A percentile compares a stretch with the other conserved stretches of the same genome.
phyloP scores from a whole-genome alignment of 2,113 vertebrate species.

The Rallus limicola region DNA sequence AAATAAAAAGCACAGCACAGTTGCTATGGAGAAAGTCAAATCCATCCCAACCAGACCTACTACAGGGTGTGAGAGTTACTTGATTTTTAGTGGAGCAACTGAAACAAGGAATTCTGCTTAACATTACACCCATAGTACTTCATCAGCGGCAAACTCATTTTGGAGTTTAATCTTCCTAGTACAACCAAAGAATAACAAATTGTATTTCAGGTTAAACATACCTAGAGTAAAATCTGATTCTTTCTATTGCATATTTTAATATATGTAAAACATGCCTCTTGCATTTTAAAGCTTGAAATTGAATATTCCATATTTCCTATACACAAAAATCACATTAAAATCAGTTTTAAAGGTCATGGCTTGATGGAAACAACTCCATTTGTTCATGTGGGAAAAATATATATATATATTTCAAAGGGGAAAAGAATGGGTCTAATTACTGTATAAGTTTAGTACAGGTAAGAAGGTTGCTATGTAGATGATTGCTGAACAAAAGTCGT shows the following conservation, averaged over 20 bases:
- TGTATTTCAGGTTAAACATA: neutral
- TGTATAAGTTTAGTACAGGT: neutral
- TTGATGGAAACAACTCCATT: neutral
- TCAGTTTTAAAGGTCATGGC: neutral
- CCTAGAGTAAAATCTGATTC: neutral
- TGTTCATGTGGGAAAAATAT: neutral
- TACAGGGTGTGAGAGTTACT: neutral
- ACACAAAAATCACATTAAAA: neutral
- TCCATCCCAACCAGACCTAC: neutral
- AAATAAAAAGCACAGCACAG: neutral
- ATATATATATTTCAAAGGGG: neutral
- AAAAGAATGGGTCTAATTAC: neutral
- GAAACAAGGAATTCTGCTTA: neutral
- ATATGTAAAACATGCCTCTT: neutral
- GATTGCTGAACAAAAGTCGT: neutral
- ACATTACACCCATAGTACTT: neutral
- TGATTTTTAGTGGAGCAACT: neutral
- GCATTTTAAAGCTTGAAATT: neutral
- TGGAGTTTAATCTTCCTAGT: neutral
- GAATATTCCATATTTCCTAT: neutral
- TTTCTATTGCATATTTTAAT: neutral
- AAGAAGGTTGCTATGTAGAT: neutral
- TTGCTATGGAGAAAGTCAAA: neutral
- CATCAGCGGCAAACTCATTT: neutral
- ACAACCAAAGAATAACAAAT: neutral